Percentiles rank a stretch among this genome's conserved stretches.
phyloP scores from a whole-genome alignment of 2,888 invertebrate genomes.

The Mycogona germanica region DNA sequence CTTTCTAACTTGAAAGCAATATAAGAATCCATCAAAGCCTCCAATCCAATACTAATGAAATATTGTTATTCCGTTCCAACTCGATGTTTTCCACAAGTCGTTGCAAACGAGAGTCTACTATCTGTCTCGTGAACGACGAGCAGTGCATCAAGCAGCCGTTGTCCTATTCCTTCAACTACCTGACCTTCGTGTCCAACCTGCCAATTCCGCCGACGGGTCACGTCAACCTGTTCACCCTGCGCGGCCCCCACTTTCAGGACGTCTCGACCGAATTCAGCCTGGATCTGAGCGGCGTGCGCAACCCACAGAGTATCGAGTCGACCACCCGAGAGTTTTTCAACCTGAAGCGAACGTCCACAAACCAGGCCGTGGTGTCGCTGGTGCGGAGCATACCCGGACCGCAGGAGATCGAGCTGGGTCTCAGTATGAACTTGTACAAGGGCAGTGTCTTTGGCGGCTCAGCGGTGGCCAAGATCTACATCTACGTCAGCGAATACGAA shows the following conservation, averaged over 20 bases:
- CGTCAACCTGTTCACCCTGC: constrained; percentile 74
- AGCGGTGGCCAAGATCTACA: constrained; percentile 70
- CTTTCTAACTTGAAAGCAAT: neutral
- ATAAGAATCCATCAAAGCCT: no score
- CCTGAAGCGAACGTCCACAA: constrained; percentile 40
- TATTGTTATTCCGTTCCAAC: no score
- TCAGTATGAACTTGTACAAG: constrained; percentile 71
- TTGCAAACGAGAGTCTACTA: constrained; percentile 56
- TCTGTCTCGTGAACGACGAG: constrained; percentile 57
- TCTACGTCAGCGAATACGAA: constrained; percentile 72
- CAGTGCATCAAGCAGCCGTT: constrained; percentile 67
- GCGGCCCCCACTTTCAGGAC: constrained; percentile 58
- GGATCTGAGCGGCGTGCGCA: constrained; percentile 44
- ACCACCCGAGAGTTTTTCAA: constrained; percentile 30
- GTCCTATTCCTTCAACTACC: constrained; percentile 83
- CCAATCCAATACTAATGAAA: no score
- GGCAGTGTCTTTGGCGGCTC: constrained; percentile 60
- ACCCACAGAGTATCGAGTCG: constrained; percentile 40
- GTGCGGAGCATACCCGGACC: constrained; percentile 65
- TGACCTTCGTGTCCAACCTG: constrained; percentile 76
- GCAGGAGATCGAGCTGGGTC: constrained; percentile 76
- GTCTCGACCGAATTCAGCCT: constrained; percentile 63
- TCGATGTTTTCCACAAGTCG: constrained; percentile 48
- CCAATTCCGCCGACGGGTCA: constrained; percentile 51
- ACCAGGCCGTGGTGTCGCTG: constrained; percentile 64